These are phyloP conservation scores for Alectoris magna DNA, from an alignment of 2,797 vertebrate species.

Conservation along the genomic window DNA sequence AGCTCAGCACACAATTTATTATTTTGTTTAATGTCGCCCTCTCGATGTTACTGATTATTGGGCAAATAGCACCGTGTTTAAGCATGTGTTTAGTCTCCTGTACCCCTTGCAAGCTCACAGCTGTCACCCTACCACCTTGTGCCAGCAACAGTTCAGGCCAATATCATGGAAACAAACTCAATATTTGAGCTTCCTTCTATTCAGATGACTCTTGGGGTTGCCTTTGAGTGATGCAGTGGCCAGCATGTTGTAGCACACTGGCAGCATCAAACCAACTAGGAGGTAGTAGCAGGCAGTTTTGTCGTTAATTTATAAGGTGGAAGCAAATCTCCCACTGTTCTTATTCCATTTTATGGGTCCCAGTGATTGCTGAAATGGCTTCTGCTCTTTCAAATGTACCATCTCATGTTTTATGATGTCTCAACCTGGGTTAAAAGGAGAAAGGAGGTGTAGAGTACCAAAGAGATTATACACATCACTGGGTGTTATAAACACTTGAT, in stretches of 20 bases:
- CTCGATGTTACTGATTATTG: conserved; percentile 66
- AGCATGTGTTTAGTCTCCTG: conserved; percentile 69
- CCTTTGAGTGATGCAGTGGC: background rate
- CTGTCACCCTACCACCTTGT: background rate
- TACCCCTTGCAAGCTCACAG: background rate
- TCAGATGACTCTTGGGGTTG: background rate
- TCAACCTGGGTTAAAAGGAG: background rate
- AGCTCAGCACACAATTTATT: conserved; percentile 76
- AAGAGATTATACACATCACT: background rate
- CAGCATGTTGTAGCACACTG: background rate
- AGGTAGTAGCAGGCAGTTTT: background rate
- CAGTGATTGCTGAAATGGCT: background rate
- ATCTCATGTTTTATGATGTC: background rate
- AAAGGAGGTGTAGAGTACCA: background rate
- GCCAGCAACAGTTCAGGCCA: fast-evolving
- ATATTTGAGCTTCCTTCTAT: background rate
- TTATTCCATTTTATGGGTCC: background rate
- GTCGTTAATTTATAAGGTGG: background rate
- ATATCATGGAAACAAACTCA: background rate
- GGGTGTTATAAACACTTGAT: background rate
- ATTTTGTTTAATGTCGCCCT: conserved; percentile 68
- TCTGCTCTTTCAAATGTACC: background rate
- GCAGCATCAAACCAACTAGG: background rate
- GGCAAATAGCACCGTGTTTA: conserved; percentile 50
- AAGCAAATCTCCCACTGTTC: background rate